These are phyloP conservation scores for Cheilosia vulpina DNA, from an alignment of 2,888 invertebrate species.

Conservation along the genomic window DNA sequence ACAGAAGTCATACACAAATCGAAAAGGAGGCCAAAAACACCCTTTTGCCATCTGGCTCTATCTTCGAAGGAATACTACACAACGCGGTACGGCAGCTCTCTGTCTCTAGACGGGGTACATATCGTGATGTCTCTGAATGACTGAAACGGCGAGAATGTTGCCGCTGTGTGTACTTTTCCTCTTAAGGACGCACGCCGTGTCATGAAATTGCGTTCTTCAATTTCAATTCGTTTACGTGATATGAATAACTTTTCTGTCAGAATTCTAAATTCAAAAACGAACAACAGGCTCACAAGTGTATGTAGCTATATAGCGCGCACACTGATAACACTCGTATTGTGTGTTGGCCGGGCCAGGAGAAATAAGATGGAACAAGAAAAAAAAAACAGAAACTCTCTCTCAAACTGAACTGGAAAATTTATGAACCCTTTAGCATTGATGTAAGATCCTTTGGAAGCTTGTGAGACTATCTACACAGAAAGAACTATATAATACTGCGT, in stretches of 20 bases:
- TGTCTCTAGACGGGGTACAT: background rate
- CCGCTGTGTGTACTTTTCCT: conserved; percentile 53
- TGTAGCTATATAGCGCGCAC: background rate
- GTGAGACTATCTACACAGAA: conserved; percentile 56
- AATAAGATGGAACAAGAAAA: conserved; percentile 1
- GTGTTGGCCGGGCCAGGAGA: conserved; percentile 15
- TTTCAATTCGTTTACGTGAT: conserved; percentile 75
- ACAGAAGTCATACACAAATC: conserved; percentile 32
- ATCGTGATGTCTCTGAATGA: conserved; percentile 56
- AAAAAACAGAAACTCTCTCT: background rate
- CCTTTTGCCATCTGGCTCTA: conserved; percentile 34
- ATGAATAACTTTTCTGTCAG: conserved; percentile 69
- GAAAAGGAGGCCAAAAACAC: conserved; percentile 53
- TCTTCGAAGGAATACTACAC: conserved; percentile 16
- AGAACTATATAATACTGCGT: conserved; percentile 50
- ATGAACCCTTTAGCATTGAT: conserved; percentile 74
- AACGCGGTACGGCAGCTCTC: conserved; percentile 21
- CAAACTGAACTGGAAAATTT: conserved; percentile 69
- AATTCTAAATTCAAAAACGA: conserved; percentile 68
- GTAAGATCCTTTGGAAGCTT: conserved; percentile 71
- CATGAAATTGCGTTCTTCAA: conserved; percentile 74
- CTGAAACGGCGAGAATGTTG: conserved; percentile 47
- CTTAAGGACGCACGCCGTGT: conserved; percentile 70
- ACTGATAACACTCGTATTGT: background rate
- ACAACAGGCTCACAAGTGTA: conserved; percentile 38